phyloP scores from a whole-genome alignment of 2,888 invertebrate species.

The Lasioglossum malachurum region DNA sequence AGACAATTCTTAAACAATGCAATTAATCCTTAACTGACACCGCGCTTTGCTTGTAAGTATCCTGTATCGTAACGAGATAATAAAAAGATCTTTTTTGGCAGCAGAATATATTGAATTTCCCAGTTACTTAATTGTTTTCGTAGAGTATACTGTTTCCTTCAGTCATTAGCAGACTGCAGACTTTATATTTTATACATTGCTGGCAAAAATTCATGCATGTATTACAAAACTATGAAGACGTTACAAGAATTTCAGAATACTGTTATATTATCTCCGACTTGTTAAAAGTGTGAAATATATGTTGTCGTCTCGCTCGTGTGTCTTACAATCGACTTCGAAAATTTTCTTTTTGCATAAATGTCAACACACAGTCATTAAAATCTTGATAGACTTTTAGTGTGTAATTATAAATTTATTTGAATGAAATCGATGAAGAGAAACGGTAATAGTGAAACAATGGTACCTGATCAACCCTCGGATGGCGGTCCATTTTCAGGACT shows the following conservation, averaged over 20 bases:
- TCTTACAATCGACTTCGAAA: not conserved
- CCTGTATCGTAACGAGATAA: not conserved
- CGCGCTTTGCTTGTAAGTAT: not conserved
- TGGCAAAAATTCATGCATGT: not conserved
- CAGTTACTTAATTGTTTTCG: not conserved
- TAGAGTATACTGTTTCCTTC: not conserved
- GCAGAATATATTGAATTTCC: not conserved
- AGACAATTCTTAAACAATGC: conserved; percentile 72
- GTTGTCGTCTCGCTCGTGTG: too few species aligned
- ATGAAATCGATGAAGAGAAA: not conserved
- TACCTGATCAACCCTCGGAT: too few species aligned
- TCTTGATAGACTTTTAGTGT: not conserved
- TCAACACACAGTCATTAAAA: not conserved
- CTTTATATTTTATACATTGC: not conserved
- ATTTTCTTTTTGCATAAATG: not conserved
- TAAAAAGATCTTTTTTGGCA: not conserved
- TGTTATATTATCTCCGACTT: not conserved
- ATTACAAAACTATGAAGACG: not conserved
- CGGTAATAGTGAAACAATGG: not conserved
- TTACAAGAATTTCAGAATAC: too few species aligned
- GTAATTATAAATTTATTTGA: not conserved
- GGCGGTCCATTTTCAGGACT: too few species aligned
- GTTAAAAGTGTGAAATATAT: not conserved
- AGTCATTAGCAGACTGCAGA: not conserved
- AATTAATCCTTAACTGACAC: conserved; percentile 59